Evolutionary conservation across 2,113 vertebrate genomes (phyloP), one percentile per base, ranked within the genome.

Genomic region (Bufo bufo): DNA sequence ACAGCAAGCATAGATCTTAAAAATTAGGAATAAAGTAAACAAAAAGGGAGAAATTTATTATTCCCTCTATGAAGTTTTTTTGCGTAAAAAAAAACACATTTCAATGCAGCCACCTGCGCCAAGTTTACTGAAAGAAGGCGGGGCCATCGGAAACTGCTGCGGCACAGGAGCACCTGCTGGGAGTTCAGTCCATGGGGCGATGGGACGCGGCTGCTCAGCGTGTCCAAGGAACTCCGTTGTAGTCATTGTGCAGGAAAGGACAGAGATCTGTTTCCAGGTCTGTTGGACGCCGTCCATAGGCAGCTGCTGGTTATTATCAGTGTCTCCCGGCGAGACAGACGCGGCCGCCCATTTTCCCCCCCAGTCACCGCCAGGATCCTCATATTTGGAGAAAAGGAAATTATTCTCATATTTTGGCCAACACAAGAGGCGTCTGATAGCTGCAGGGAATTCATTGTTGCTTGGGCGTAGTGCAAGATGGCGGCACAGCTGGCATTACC

Each of bases 301-400:
- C 78, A 61, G 81, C 81, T 50, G 61, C 81, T 83, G 81, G 4
- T 50, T 66, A 43, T 83, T 65, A 66, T 83, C 81, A 66, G 69
- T 83, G 81, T 83, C 81, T 80, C 56, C 23, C 5, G 6, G 4
- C 12, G 43, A 82, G 79, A 43, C 79, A 63, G 79, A 20, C 61
- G 17, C 17, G n/a, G 58, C 59, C 81, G 81, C 45, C 43, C 43
- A 45, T 19, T 2, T 14, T 12, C 16, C 47, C 13, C 12, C 49
- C 61, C 66, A 4, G 23, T 66, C 45, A 20, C 61, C 16, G 3
- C n/a, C 80, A 3, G 16, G 43, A 65, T 83, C 17, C 12, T 50
- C 78, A 20, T 12, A n/a, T 77, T 12, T n/a, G 17, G 19, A 52
- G 17, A 8, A 20, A 52, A 50, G 75, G 75, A 77, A 77, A 77